Base-by-base conservation (phyloP, 2,113 vertebrate species). In the Nothobranchius furzeri region DNA sequence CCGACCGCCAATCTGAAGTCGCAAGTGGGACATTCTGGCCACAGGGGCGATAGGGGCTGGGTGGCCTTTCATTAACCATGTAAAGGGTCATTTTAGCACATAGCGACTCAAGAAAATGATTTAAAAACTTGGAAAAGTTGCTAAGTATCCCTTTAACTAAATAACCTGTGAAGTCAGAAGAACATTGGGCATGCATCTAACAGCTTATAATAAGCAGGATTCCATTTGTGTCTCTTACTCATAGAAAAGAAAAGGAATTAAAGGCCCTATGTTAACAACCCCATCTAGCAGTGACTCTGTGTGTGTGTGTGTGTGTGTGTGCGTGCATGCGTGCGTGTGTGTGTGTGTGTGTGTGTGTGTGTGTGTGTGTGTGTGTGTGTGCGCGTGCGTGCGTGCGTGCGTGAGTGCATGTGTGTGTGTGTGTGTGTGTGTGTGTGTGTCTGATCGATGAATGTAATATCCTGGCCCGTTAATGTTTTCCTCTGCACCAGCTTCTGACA, bases 391-490 rank as follows among this genome's bases (percentile, higher is more conserved):
- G 20, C 20, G 20, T 20, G 20, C 20, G 30, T 30, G 30, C 2
- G 30, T 30, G 30, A 1, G 30, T 30, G 30, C 2, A 1, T 30
- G 30, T 30, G 30, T 30, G 30, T 4, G 30, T 30, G 30, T 4
- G 30, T 30, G 30, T 4, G 30, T 30, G 30, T 30, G 56, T 55
- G 56, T 64, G 68, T 20, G 25, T 54, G 42, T 15, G 14, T 24
- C 25, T 52, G 20, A 68, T 25, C 37, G 55, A 70, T 77, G 59
- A 42, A 51, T 59, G 51, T 20, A 68, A 58, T 55, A 50, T 43
- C 59, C 37, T 12, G 7, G 4, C 40, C 25, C 8, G 10, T 52
- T 64, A 52, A 55, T 43, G 52, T 30, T 51, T 70, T 43, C 30
- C 48, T 20, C 13, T 48, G 12, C 48, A 43, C 25, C n/a, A 36